phyloP scores from a whole-genome alignment of 2,113 vertebrate genomes.

The Corythornis cristatus region DNA sequence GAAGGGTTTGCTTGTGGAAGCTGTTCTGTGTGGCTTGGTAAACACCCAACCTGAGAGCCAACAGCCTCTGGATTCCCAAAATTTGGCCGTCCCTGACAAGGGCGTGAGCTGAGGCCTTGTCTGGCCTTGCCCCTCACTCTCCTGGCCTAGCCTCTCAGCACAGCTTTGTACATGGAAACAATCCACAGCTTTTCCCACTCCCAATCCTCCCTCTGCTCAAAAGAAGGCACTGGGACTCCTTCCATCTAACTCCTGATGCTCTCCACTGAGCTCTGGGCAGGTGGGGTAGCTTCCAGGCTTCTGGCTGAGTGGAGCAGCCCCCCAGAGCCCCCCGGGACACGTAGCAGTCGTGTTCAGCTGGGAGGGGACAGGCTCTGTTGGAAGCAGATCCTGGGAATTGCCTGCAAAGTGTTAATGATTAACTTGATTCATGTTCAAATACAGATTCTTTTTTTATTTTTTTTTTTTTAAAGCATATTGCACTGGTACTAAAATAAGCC shows the following conservation, averaged over 20 bases:
- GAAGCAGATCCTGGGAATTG: slow-evolving; percentile 32
- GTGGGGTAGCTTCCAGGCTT: neutral
- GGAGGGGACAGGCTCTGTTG: neutral
- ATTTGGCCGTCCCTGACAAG: neutral
- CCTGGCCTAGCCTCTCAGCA: fast-evolving
- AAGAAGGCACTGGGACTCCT: neutral
- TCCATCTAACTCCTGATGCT: fast-evolving
- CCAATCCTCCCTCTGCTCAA: neutral
- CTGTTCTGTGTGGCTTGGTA: neutral
- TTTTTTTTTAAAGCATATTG: slow-evolving; percentile 70
- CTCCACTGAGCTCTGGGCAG: neutral
- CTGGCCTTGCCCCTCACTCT: neutral
- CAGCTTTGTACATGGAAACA: neutral
- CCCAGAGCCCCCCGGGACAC: too few species aligned
- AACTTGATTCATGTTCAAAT: slow-evolving; percentile 74
- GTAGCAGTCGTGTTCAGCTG: neutral
- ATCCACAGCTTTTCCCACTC: neutral
- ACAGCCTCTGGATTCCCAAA: neutral
- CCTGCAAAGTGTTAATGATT: slow-evolving; percentile 70
- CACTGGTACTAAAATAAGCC: slow-evolving; percentile 78
- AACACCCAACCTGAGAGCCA: neutral
- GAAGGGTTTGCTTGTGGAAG: neutral
- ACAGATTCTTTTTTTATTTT: slow-evolving; percentile 58
- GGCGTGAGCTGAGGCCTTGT: neutral
- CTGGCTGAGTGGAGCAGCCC: too few species aligned